Evolutionary conservation across 2,888 invertebrate genomes (phyloP), one percentile per base, ranked within the genome.

Genomic region (Andrena haemorrhoa): DNA sequence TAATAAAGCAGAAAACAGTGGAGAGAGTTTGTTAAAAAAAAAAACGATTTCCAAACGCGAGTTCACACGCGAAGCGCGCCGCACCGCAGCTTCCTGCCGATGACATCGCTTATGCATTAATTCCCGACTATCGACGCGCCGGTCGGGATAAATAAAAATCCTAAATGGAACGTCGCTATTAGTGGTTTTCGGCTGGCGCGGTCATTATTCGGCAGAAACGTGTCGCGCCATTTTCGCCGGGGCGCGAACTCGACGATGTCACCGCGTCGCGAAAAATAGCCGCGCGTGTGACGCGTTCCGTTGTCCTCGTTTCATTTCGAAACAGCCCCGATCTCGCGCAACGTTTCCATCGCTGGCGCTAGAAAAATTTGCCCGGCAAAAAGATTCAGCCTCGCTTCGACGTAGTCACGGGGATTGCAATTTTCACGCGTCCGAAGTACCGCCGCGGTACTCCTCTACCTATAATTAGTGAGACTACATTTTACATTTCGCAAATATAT

Each of bases 141-240:
- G 7, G 31, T 26, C 16, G 69, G 60, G 53, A 77, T 84, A 61
- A 76, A 84, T 74, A 74, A 87, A 84, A 86, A 64, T 80, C 58
- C 16, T 5, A 56, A 56, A 61, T 72, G 61, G 60, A 47, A 60
- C 64, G 33, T 47, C 41, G 69, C 69, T 70, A 82, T 85, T 85
- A 79, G 72, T 63, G 79, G 58, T 63, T 69, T 65, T 53, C 47
- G 23, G 29, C 12, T 5, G 12, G 49, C 41, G 16, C 26, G 29
- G 12, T 31, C 23, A 29, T 68, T 74, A 79, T 83, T 83, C 74
- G 70, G 73, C 75, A 64, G 66, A 26, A 12, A 65, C 75, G 64
- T 71, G 63, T 81, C 74, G 77, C 35, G 60, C 60, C 41, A 64
- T 49, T 69, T 69, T 29, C 53, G 20, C 41, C 20, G 1, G 51